These are phyloP conservation scores for Brachymystax lenok DNA, from an alignment of 2,797 vertebrate genomes.

Conservation along the genomic window DNA sequence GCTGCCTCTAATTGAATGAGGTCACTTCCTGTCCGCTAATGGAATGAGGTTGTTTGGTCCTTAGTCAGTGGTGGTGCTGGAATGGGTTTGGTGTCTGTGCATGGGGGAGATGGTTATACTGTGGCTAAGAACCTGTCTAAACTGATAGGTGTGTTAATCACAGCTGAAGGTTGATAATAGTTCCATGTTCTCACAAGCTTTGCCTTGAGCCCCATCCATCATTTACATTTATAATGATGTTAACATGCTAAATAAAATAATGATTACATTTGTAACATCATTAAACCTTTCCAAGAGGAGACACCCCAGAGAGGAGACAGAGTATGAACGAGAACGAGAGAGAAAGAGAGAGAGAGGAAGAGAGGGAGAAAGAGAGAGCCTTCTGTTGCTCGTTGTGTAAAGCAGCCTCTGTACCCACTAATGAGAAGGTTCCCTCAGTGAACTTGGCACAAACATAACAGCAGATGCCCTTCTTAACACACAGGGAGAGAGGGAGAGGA, in stretches of 20 bases:
- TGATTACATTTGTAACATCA: not conserved
- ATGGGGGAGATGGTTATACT: not conserved
- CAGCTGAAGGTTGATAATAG: not conserved
- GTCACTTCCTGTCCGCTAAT: constrained; percentile 22
- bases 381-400: constrained; percentile 3
- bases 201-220: not conserved
- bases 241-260: not conserved
- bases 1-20: constrained; percentile 19
- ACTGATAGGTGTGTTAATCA: not conserved
- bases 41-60: constrained; percentile 10
- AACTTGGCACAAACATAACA: constrained; percentile 16
- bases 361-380: not conserved
- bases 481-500: not conserved
- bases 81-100: not conserved
- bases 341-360: no score
- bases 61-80: not conserved
- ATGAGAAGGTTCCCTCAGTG: not conserved
- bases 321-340: not conserved
- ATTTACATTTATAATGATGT: no score
- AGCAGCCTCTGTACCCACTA: constrained; percentile 1
- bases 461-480: constrained; percentile 27
- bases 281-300: not conserved
- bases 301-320: not conserved
- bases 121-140: not conserved
- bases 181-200: not conserved